A percentile compares a stretch with the other conserved stretches of the same genome.
Conservation (phyloP, 37 sponge, comb jelly and placozoan species). For the Cladorhizidae sp. region DNA sequence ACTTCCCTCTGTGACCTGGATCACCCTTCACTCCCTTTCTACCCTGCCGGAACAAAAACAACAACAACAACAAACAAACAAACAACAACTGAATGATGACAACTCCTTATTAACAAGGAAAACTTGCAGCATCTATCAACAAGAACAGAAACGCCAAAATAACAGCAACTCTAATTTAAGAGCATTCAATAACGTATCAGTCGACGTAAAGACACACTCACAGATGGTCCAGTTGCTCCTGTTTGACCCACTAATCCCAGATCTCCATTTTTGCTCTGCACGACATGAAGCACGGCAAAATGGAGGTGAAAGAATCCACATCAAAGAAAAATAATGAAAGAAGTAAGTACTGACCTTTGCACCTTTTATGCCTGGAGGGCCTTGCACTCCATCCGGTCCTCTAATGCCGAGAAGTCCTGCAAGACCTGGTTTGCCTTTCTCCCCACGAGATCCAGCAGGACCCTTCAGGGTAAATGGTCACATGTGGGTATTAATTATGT, state of each 20-base stretch:
- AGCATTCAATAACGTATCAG: background rate
- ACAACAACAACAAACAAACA: background rate
- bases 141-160: too few relatives aligned
- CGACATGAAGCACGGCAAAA: background rate
- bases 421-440: background rate
- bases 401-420: conserved; percentile 10
- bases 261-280: conserved; percentile 14
- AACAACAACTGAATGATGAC: background rate
- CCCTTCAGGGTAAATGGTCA: background rate
- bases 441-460: background rate
- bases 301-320: background rate
- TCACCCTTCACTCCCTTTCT: conserved; percentile 35
- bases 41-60: background rate
- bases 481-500: background rate
- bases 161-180: too few relatives aligned
- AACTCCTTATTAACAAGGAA: background rate
- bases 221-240: conserved; percentile 53
- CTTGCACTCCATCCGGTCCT: conserved; percentile 26
- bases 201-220: background rate
- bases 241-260: conserved; percentile 15
- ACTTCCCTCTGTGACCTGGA: conserved; percentile 17
- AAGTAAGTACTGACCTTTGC: conserved; percentile 18
- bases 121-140: too few relatives aligned
- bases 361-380: conserved; percentile 1
- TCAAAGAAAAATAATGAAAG: too few relatives aligned